Percentiles rank a stretch among this genome's conserved stretches.
Conservation (phyloP, 2,888 invertebrate species). For the Xylota sylvarum region DNA sequence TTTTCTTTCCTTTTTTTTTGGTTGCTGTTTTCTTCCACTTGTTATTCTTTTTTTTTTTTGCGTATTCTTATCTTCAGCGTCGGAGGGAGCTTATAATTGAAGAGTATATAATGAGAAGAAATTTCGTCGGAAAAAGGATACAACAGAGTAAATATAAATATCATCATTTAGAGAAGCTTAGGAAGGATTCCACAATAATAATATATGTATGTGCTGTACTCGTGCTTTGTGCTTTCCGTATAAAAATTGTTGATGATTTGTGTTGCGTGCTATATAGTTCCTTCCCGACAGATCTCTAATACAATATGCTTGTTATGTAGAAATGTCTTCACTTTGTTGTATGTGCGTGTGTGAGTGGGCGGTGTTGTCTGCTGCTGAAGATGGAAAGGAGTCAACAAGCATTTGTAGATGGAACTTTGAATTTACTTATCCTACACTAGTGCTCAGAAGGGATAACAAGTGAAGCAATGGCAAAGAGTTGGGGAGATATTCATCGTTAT, state of each 20-base stretch:
- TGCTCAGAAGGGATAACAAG: constrained; percentile 22
- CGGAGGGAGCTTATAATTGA: constrained; percentile 64
- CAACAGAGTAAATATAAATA: constrained; percentile 71
- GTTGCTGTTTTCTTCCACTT: constrained; percentile 29
- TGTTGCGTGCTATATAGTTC: constrained; percentile 61
- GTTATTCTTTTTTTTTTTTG: constrained; percentile 11
- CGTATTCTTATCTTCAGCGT: constrained; percentile 4
- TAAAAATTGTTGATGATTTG: constrained; percentile 48
- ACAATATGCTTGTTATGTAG: constrained; percentile 39
- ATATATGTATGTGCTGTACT: constrained; percentile 38
- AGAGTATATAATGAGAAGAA: constrained; percentile 66
- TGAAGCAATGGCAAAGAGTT: neutral
- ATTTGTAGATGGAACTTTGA: constrained; percentile 36
- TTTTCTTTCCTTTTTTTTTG: constrained; percentile 19
- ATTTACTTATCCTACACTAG: constrained; percentile 21
- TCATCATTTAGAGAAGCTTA: constrained; percentile 75
- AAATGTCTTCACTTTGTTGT: neutral
- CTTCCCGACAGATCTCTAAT: constrained; percentile 44
- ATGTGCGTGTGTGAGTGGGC: neutral
- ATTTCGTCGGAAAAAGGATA: constrained; percentile 39
- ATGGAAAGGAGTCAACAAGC: constrained; percentile 35
- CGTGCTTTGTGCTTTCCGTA: constrained; percentile 4
- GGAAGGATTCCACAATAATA: constrained; percentile 65
- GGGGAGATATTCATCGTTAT: constrained; percentile 21
- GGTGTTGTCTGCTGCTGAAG: neutral